Evolutionary conservation across 1,140 invertebrate genomes (phyloP).

Genomic region (Augochlora pura): DNA sequence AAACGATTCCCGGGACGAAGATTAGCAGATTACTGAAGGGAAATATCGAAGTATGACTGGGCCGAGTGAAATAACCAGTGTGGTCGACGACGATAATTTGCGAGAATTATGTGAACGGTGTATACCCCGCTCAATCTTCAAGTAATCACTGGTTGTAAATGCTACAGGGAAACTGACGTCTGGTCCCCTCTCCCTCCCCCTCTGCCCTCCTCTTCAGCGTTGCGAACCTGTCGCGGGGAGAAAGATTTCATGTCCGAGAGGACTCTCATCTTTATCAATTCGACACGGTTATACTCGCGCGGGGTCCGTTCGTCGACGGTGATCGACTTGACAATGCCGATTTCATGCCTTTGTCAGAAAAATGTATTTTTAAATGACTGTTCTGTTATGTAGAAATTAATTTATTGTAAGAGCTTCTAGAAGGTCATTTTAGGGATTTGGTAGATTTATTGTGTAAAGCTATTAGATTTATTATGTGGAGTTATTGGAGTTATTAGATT

Average conservation of each 20-base stretch:
- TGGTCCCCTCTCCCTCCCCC: no score
- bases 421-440: no score
- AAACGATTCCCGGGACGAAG: no score
- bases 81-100: constrained; percentile 20
- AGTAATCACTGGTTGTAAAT: constrained; percentile 20
- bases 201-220: no score
- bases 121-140: neutral
- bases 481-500: no score
- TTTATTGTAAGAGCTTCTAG: no score
- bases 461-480: no score
- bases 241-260: neutral
- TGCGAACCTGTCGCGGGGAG: neutral
- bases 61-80: neutral
- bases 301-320: neutral
- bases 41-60: neutral
- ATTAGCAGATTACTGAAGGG: neutral
- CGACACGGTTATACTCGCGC: neutral
- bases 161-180: neutral
- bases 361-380: neutral
- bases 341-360: no score
- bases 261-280: constrained; percentile 10
- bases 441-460: no score
- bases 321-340: neutral
- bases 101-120: neutral
- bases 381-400: no score